A percentile compares a stretch with the other conserved stretches of the same genome.
These are phyloP conservation scores for Clarias fuscus DNA, from an alignment of 2,797 vertebrate genomes.

Conservation along the genomic window DNA sequence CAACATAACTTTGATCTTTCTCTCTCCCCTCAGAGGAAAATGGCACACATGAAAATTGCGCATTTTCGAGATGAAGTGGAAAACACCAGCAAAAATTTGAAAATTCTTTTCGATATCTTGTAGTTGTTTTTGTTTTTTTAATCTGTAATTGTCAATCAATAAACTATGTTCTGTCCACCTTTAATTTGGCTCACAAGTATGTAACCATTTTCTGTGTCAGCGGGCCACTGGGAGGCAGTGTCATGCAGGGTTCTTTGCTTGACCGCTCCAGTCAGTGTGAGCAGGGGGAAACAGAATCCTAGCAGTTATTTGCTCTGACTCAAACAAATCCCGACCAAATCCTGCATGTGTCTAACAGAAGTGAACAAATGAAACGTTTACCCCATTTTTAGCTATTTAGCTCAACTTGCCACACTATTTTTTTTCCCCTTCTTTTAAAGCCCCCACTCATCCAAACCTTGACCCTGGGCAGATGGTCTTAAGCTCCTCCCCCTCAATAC, in stretches of 20 bases:
- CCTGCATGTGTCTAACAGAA: conserved; percentile 18
- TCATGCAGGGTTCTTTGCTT: background rate
- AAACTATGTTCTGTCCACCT: too few species aligned
- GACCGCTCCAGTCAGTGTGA: background rate
- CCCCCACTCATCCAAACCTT: conserved; percentile 68
- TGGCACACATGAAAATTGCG: conserved; percentile 70
- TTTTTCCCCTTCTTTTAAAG: conserved; percentile 54
- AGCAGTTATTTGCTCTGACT: background rate
- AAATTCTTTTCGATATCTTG: conserved; percentile 45
- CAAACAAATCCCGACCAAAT: background rate
- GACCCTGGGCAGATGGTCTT: conserved; percentile 84
- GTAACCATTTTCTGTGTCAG: background rate
- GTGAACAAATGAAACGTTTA: conserved; percentile 45
- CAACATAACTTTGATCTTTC: background rate
- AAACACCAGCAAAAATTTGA: conserved; percentile 56
- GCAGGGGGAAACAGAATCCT: background rate
- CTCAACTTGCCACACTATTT: conserved; percentile 68
- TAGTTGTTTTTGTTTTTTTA: background rate
- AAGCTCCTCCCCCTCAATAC: conserved; percentile 78
- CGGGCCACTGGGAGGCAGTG: conserved; percentile 13
- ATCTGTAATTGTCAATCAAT: conserved; percentile 10
- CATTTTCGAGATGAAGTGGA: conserved; percentile 68
- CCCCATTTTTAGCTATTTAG: conserved; percentile 66
- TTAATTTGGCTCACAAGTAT: background rate
- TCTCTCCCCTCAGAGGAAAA: conserved; percentile 65